phyloP scores from a whole-genome alignment of 2,888 invertebrate species.

The Psococerastis gibbosa region DNA sequence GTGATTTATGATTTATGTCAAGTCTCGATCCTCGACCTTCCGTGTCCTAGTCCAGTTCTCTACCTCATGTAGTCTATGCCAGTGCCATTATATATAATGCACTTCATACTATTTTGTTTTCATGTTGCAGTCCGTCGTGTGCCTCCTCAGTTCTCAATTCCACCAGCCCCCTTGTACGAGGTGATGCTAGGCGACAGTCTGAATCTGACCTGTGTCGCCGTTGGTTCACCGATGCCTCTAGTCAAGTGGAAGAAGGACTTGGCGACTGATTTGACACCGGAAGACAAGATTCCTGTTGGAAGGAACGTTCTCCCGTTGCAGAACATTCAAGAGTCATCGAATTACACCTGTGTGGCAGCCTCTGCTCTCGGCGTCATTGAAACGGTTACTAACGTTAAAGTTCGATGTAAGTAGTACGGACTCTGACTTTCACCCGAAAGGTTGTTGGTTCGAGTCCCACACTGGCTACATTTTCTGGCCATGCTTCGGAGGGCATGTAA shows the following conservation, averaged over 20 bases:
- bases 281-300: conserved; percentile 68
- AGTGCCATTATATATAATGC: no score
- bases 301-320: conserved; percentile 71
- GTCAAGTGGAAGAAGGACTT: conserved; percentile 83
- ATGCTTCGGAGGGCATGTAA: no score
- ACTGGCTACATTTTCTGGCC: no score
- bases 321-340: conserved; percentile 79
- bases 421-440: no score
- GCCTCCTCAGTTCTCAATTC: conserved; percentile 86
- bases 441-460: no score
- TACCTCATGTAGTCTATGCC: no score
- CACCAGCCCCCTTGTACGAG: conserved; percentile 66
- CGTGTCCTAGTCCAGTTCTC: no score
- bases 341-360: conserved; percentile 93
- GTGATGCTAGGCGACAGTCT: conserved; percentile 82
- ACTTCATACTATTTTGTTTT: no score
- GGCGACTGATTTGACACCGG: conserved; percentile 67
- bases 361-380: conserved; percentile 88
- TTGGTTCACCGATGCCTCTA: conserved; percentile 94
- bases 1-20: no score
- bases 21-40: no score
- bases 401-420: conserved; percentile 92
- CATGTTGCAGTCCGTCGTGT: conserved; percentile 68
- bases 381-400: conserved; percentile 71
- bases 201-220: conserved; percentile 90